phyloP scores from a whole-genome alignment of 2,113 vertebrate genomes.

The Thryonomys swinderianus region DNA sequence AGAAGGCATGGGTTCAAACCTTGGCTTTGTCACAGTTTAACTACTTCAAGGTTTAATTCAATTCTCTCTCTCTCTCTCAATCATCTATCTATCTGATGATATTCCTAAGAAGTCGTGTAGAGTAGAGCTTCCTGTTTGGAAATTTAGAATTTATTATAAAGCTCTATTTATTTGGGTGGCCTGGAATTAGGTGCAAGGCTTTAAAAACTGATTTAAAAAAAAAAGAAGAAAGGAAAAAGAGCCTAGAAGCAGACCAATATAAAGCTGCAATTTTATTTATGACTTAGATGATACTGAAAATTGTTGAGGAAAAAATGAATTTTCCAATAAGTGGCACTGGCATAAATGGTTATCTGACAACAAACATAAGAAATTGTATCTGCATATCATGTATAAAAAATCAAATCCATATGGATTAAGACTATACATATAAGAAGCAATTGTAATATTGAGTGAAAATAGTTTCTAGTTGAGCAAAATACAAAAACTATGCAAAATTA shows the following conservation, averaged over 20 bases:
- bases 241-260: background rate
- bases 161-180: conserved; percentile 22
- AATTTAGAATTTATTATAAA: conserved; percentile 21
- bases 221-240: background rate
- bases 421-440: background rate
- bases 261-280: conserved; percentile 28
- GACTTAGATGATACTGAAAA: background rate
- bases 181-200: background rate
- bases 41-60: background rate
- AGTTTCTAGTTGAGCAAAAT: conserved; percentile 3
- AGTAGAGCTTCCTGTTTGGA: background rate
- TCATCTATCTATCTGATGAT: too few species aligned
- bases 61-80: too few species aligned
- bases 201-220: background rate
- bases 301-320: conserved; percentile 28
- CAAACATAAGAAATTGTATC: conserved; percentile 23
- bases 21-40: background rate
- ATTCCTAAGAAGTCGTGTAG: background rate
- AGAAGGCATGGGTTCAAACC: background rate
- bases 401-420: background rate
- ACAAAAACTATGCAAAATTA: background rate
- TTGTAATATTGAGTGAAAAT: background rate
- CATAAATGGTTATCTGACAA: background rate
- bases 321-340: conserved; percentile 8
- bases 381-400: background rate